Evolutionary conservation across 1,140 invertebrate genomes (phyloP), one percentile per base, ranked within the genome.

Genomic region (Drosophila albomicans): DNA sequence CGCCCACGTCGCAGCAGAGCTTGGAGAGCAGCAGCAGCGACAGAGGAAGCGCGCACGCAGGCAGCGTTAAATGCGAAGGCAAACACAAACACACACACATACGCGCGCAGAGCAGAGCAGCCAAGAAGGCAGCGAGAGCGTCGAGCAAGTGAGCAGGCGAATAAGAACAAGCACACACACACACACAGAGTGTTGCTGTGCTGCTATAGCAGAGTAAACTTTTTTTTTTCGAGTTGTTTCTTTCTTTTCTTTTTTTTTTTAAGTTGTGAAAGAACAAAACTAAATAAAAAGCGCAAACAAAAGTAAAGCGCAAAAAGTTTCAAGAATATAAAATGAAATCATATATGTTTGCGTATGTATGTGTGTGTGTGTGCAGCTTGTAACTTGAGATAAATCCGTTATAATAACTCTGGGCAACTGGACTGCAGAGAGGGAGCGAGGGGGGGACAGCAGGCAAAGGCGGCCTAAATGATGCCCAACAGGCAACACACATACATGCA

Each of bases 371-470:
- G 41, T 69, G 73, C 59, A 66, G 78, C 66, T 70, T 84, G 82
- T 81, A 88, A 88, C 84, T 84, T 88, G 84, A 88, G 84, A 89
- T 88, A 88, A 88, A 88, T 88, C 84, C 84, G 84, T 88, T 88
- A 84, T 85, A 88, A 88, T 88, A 88, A 84, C 85, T 89, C 84
- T 75, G 68, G 62, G 82, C 82, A 86, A 79, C 75, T 86, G 79
- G 69, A 79, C 51, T 64, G 63, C 28, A 51, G 41, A 43, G 41
- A n/a, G 1, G 38, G 20, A 25, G 20, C 35, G 8, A 16, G 45
- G 16, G 46, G 46, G 4, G 45, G 3, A 16, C 7, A 16, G 56
- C 49, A 51, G 32, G 46, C 46, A 66, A 61, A 43, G 45, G 59
- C 62, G 73, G 76, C 57, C 79, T 61, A 82, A 82, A 82, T 82